Evolutionary conservation across 1,140 invertebrate species (phyloP).

Genomic region (Bombus balteatus): DNA sequence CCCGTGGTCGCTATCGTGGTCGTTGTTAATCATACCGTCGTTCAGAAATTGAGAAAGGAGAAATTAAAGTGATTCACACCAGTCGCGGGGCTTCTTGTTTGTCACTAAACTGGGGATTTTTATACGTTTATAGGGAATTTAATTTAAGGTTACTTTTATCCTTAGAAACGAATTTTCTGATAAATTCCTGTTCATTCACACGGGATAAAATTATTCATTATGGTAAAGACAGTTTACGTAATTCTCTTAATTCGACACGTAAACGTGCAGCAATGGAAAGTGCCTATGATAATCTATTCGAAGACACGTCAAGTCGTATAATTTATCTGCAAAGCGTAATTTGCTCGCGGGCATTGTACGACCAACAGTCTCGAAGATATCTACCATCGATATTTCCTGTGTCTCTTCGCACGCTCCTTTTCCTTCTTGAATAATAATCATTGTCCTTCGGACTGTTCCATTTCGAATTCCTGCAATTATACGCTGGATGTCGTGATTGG

Average conservation of each 20-base stretch:
- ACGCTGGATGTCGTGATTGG: background rate
- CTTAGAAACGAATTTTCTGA: background rate
- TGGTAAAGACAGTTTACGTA: background rate
- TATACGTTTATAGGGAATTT: no score
- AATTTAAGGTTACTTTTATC: background rate
- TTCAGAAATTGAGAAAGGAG: no score
- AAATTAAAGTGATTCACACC: no score
- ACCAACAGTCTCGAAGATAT: background rate
- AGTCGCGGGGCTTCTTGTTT: no score
- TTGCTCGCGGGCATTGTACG: constrained; percentile 28
- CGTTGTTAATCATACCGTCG: no score
- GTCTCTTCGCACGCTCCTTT: background rate
- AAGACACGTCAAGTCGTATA: background rate
- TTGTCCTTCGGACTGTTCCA: constrained; percentile 25
- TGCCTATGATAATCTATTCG: constrained; percentile 1
- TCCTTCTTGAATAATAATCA: background rate
- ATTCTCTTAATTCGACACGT: background rate
- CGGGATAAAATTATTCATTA: background rate
- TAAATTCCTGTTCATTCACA: background rate
- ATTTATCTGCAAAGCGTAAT: background rate
- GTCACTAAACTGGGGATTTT: no score
- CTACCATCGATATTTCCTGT: background rate
- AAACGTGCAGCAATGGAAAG: background rate
- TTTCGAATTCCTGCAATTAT: background rate
- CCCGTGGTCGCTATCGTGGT: background rate